These are phyloP conservation scores for Lontra canadensis DNA, from an alignment of 2,113 vertebrate genomes.

Conservation along the genomic window DNA sequence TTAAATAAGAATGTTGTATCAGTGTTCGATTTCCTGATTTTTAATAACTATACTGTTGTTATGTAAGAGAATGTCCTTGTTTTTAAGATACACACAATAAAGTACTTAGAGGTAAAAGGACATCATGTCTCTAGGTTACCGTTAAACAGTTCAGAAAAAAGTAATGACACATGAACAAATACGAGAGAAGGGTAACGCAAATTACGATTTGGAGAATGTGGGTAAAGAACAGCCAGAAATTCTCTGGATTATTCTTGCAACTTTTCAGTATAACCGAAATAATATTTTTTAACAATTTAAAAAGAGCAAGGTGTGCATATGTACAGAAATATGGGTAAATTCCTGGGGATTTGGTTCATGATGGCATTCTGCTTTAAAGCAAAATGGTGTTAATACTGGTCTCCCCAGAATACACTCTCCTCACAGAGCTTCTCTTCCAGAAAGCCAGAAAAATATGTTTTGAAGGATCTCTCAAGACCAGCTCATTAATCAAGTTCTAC, in stretches of 20 bases:
- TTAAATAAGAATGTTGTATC: background rate
- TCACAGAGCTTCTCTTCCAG: background rate
- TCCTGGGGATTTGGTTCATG: background rate
- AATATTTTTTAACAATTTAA: background rate
- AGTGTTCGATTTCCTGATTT: background rate
- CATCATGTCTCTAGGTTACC: background rate
- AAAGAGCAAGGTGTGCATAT: background rate
- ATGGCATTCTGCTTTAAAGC: background rate
- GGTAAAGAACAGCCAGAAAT: background rate
- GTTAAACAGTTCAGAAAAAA: background rate
- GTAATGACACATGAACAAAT: background rate
- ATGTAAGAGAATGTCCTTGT: background rate
- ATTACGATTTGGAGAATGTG: background rate
- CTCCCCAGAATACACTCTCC: background rate
- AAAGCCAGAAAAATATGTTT: background rate
- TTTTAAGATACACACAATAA: background rate
- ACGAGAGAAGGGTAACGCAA: background rate
- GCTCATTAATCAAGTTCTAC: slow-evolving; percentile 41
- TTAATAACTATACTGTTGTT: background rate
- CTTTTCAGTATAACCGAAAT: background rate
- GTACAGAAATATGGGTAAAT: background rate
- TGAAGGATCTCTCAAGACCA: slow-evolving; percentile 2
- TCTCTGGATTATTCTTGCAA: background rate
- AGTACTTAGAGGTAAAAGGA: background rate
- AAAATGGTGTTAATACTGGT: background rate